Conservation (phyloP, 2,888 invertebrate species). For the Drosophila ezoana region DNA sequence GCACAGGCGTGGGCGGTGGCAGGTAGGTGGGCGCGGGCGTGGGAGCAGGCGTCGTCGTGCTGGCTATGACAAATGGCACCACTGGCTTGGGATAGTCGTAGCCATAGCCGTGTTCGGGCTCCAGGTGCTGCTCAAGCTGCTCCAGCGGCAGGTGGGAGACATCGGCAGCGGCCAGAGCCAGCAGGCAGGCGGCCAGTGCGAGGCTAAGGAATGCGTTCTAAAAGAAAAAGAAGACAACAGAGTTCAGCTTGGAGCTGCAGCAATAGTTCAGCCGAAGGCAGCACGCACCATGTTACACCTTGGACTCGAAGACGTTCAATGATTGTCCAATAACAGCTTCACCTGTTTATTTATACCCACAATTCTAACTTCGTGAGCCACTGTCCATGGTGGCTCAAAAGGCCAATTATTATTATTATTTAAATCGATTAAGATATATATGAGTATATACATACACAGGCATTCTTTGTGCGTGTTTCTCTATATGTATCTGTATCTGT, state of each 20-base stretch:
- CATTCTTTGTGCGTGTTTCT: slow-evolving; percentile 31
- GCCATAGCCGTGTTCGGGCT: slow-evolving; percentile 65
- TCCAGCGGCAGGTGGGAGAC: slow-evolving; percentile 74
- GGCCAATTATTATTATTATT: slow-evolving; percentile 80
- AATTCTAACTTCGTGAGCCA: slow-evolving; percentile 62
- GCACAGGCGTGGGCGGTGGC: slow-evolving; percentile 55
- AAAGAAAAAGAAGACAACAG: background rate
- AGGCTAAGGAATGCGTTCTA: slow-evolving; percentile 62
- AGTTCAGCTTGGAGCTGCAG: slow-evolving; percentile 1
- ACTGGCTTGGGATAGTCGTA: slow-evolving; percentile 75
- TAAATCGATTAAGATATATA: slow-evolving; percentile 65
- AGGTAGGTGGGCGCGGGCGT: slow-evolving; percentile 63
- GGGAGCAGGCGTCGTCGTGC: slow-evolving; percentile 54
- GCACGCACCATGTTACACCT: slow-evolving; percentile 69
- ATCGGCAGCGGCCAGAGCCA: slow-evolving; percentile 67
- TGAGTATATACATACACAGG: slow-evolving; percentile 31
- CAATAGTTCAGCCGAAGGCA: slow-evolving; percentile 1
- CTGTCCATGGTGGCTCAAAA: slow-evolving; percentile 73
- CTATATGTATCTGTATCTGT: background rate
- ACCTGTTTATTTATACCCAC: slow-evolving; percentile 74
- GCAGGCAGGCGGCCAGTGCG: slow-evolving; percentile 52
- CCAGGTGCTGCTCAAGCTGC: slow-evolving; percentile 20
- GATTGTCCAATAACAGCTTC: slow-evolving; percentile 52
- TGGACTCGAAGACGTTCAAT: slow-evolving; percentile 69
- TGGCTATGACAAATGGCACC: slow-evolving; percentile 62